Evolutionary conservation across 2,797 vertebrate species (phyloP), one percentile per base, ranked within the genome.

Genomic region (Atherinosoma microstoma): DNA sequence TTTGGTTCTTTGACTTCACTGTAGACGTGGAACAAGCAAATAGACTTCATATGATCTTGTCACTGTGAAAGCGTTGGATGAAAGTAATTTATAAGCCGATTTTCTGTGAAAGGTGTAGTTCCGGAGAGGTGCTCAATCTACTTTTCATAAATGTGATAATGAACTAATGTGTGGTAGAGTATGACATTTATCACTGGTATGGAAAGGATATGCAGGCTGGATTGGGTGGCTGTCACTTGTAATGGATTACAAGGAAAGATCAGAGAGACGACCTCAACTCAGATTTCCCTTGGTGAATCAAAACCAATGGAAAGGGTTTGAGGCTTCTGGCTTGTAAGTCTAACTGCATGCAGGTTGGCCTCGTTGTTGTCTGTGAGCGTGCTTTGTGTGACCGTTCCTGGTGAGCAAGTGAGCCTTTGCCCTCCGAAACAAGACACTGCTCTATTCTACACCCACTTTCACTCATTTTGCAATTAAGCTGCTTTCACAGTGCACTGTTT

Each of bases 401-500:
- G 49, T 66, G 78, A 73, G 76, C 64, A 64, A 63, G 58, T 61
- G 78, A 79, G 80, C 65, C 73, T 65, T 87, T 51, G n/a, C 83
- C 77, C 67, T 73, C 71, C 79, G 78, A 90, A 92, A 93, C 86
- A 84, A 89, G 81, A 85, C 74, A 73, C 80, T 53, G 64, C 79
- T 83, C 85, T 59, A 67, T 87, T 84, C 84, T 60, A 82, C 20
- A 32, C 78, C 76, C 82, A 86, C 79, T 89, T 86, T 87, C 81
- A 87, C 86, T 87, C 84, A 83, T 87, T 87, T 90, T 77, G 89
- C 89, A 91, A 90, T 92, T 91, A 93, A 91, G 85, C 83, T 64
- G 84, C 84, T 92, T 86, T 87, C 78, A 78, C 76, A 71, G 77
- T 64, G 78, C 75, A 67, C 73, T 6, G 42, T 56, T 58, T 49